Evolutionary conservation across 2,888 invertebrate species (phyloP).

Genomic region (Volucella inflata): DNA sequence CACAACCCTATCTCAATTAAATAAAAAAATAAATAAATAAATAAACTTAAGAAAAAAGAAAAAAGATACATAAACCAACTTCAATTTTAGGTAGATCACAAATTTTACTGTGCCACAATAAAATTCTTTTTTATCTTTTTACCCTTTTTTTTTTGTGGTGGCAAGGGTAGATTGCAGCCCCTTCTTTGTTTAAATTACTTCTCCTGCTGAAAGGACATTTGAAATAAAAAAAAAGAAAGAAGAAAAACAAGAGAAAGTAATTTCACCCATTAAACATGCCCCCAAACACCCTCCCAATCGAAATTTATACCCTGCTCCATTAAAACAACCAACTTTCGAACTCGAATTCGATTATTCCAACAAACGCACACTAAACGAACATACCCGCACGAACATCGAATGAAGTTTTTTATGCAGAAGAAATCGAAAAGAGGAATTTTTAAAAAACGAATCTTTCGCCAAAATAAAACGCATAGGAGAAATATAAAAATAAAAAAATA

Average conservation of each 20-base stretch:
- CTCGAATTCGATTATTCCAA: conserved; percentile 7
- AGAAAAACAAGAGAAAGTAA: conserved; percentile 53
- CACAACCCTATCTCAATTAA: neutral
- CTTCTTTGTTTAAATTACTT: conserved; percentile 56
- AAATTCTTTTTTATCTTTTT: conserved; percentile 41
- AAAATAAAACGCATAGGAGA: conserved; percentile 1
- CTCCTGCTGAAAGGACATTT: conserved; percentile 16
- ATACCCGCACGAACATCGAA: neutral
- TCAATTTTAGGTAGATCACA: conserved; percentile 31
- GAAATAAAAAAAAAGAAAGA: neutral
- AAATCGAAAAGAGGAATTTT: conserved; percentile 52
- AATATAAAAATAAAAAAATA: conserved; percentile 2
- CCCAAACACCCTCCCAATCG: conserved; percentile 32
- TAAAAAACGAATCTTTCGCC: too few relatives aligned
- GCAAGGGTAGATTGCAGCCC: conserved; percentile 26
- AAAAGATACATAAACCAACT: too few relatives aligned
- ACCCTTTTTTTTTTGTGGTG: neutral
- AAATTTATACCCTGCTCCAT: conserved; percentile 57
- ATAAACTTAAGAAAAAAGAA: neutral
- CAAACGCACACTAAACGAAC: conserved; percentile 16
- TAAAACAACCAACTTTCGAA: conserved; percentile 64
- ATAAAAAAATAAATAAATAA: too few relatives aligned
- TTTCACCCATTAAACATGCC: conserved; percentile 57
- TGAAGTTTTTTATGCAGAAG: conserved; percentile 63
- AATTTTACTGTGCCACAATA: conserved; percentile 36